phyloP scores from a whole-genome alignment of 2,113 vertebrate species.

The Campylomormyrus tamandua region DNA sequence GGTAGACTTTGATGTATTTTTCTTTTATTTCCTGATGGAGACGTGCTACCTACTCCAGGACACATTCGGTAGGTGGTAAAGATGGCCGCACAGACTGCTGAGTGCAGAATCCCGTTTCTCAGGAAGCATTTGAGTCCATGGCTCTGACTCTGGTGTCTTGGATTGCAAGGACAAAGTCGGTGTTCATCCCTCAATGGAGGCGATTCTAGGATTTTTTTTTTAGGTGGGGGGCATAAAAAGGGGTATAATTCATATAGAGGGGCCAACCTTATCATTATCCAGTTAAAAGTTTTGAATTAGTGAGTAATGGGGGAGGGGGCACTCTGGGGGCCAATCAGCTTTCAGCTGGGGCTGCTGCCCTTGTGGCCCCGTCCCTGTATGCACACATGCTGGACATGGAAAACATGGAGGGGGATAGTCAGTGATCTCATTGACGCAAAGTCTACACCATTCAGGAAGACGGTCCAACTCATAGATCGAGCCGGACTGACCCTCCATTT shows the following conservation, averaged over 20 bases:
- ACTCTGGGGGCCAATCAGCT: background rate
- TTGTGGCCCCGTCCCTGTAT: background rate
- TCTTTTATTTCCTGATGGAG: background rate
- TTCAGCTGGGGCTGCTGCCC: background rate
- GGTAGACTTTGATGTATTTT: background rate
- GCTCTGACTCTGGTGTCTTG: background rate
- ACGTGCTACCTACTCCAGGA: background rate
- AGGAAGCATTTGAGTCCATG: background rate
- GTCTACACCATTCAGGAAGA: background rate
- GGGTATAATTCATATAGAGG: background rate
- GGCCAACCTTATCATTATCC: background rate
- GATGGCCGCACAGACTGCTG: background rate
- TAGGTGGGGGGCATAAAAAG: background rate
- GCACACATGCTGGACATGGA: conserved; percentile 21
- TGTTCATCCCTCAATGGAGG: conserved; percentile 21
- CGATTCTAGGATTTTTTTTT: background rate
- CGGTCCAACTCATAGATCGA: background rate
- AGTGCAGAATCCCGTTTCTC: background rate
- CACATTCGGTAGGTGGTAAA: background rate
- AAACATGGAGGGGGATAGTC: conserved; percentile 19
- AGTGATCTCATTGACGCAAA: conserved; percentile 4
- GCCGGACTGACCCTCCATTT: background rate
- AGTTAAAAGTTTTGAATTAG: background rate
- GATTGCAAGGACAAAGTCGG: background rate
- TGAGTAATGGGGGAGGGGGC: background rate